These are phyloP conservation scores for Syrrhaptes paradoxus DNA, from an alignment of 2,113 vertebrate genomes.

Conservation along the genomic window DNA sequence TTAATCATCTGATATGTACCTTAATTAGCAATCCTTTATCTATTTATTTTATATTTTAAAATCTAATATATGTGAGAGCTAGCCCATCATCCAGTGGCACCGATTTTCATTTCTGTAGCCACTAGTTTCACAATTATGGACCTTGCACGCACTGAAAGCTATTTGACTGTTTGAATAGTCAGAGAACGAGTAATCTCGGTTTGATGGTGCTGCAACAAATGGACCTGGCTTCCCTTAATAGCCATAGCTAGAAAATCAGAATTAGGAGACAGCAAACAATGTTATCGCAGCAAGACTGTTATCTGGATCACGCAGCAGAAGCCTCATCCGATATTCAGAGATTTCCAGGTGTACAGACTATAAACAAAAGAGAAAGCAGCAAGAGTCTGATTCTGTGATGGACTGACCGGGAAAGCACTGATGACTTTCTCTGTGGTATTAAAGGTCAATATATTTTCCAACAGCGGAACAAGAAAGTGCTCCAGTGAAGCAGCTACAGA, in stretches of 20 bases:
- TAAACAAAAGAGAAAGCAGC: not conserved
- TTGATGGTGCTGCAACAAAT: not conserved
- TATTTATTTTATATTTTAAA: not conserved
- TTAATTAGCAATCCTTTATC: not conserved
- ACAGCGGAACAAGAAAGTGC: not conserved
- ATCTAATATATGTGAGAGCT: not conserved
- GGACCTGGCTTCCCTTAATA: not conserved
- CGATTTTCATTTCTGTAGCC: not conserved
- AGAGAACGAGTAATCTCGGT: not conserved
- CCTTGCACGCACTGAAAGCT: not conserved
- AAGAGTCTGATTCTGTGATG: not conserved
- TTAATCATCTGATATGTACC: not conserved
- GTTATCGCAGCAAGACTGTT: not conserved
- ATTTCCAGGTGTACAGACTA: not conserved
- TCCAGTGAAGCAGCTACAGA: not conserved
- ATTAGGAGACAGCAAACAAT: not conserved
- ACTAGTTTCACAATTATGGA: not conserved
- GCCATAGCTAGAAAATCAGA: not conserved
- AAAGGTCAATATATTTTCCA: not conserved
- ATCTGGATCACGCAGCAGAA: not conserved
- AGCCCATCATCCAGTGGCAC: not conserved
- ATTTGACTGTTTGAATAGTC: accelerated
- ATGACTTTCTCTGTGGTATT: accelerated
- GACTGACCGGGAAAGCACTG: not conserved
- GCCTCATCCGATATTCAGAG: not conserved